Percentiles rank a stretch among this genome's conserved stretches.
Conservation (phyloP, 35 echinoderm and acorn worm genomes). For the Holothuria glaberrima region DNA sequence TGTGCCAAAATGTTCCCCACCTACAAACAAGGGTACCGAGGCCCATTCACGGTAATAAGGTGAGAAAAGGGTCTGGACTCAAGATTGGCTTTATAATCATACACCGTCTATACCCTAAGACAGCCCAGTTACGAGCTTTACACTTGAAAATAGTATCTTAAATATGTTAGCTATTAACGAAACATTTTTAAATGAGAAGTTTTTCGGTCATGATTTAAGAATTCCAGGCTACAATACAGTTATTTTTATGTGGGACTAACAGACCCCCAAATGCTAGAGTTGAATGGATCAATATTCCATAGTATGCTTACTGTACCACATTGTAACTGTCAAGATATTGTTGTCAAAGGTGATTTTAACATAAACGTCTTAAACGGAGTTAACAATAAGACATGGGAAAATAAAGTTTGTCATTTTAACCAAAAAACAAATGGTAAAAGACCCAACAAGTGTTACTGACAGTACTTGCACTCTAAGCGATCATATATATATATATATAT, state of each 20-base stretch:
- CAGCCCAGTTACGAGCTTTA: conserved; percentile 15
- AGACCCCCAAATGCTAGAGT: neutral
- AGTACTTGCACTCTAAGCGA: too few relatives aligned
- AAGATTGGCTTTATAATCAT: conserved; percentile 18
- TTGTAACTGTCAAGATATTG: conserved; percentile 5
- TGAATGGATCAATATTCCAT: conserved; percentile 30
- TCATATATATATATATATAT: too few relatives aligned
- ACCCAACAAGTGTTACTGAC: too few relatives aligned
- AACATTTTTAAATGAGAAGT: too few relatives aligned
- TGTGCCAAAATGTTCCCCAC: neutral
- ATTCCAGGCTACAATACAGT: conserved; percentile 5
- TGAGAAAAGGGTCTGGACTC: neutral
- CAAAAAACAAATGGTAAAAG: neutral
- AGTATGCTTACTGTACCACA: neutral
- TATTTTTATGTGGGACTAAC: conserved; percentile 5
- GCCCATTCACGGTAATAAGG: neutral
- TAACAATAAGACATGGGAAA: neutral
- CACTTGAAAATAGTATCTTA: neutral
- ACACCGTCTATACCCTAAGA: conserved; percentile 9
- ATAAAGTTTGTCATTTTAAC: neutral
- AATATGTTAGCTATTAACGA: conserved; percentile 32
- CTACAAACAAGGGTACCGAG: neutral
- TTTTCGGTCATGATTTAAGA: neutral
- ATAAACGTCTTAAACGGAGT: neutral
- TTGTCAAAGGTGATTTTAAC: neutral